These are phyloP conservation scores for Mycalesis mineus DNA, from an alignment of 2,888 invertebrate species.

Conservation along the genomic window DNA sequence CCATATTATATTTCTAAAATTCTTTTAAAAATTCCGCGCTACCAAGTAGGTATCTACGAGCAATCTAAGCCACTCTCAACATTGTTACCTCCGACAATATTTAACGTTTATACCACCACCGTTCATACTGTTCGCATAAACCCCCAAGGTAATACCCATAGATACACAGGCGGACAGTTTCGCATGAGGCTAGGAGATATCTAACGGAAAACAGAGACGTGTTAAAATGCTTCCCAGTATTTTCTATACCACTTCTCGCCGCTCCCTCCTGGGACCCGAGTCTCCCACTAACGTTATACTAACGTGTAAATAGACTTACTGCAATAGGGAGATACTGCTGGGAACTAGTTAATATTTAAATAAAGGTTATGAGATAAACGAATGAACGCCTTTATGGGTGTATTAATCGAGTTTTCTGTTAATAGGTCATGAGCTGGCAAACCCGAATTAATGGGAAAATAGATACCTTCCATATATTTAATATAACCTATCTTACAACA, in stretches of 20 bases:
- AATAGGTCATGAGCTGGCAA: constrained; percentile 22
- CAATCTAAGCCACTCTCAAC: constrained; percentile 15
- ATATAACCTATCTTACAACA: too few species aligned
- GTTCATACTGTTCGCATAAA: constrained; percentile 18
- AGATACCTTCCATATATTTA: constrained; percentile 17
- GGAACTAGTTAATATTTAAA: constrained; percentile 43
- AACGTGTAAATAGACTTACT: constrained; percentile 55
- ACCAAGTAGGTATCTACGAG: background rate
- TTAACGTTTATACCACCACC: constrained; percentile 25
- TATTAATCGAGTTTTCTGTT: constrained; percentile 28
- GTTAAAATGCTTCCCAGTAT: constrained; percentile 38
- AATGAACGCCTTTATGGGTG: constrained; percentile 40
- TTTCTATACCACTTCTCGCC: constrained; percentile 46
- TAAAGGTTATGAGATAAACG: constrained; percentile 38
- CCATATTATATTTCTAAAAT: background rate
- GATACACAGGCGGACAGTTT: constrained; percentile 35
- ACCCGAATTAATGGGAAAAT: constrained; percentile 18
- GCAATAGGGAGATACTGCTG: constrained; percentile 39
- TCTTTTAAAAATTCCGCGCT: background rate
- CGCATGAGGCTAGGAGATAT: constrained; percentile 33
- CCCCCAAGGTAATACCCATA: constrained; percentile 34
- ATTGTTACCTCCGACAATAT: constrained; percentile 14
- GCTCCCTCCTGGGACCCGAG: constrained; percentile 43
- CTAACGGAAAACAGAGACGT: constrained; percentile 36
- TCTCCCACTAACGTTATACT: constrained; percentile 36